These are phyloP conservation scores for Scaeva pyrastri DNA, from an alignment of 2,888 invertebrate genomes.

Conservation along the genomic window DNA sequence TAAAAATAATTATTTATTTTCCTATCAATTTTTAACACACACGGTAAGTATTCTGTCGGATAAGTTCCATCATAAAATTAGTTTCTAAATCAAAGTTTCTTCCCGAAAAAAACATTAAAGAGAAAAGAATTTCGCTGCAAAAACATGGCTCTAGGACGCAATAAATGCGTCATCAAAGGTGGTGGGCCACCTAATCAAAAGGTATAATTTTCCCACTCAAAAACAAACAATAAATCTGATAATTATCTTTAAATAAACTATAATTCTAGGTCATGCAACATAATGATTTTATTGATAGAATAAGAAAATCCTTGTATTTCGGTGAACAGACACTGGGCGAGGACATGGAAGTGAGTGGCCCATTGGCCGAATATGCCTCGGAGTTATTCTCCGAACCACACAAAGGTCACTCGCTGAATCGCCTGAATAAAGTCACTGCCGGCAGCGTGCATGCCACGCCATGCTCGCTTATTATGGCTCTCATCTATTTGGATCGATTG, in stretches of 20 bases:
- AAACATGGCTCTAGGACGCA: constrained; percentile 79
- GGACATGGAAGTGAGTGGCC: constrained; percentile 89
- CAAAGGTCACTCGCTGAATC: constrained; percentile 90
- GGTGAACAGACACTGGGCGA: constrained; percentile 92
- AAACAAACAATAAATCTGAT: background rate
- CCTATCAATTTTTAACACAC: constrained; percentile 6
- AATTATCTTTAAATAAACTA: background rate
- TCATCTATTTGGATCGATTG: constrained; percentile 96
- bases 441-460: constrained; percentile 93
- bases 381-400: constrained; percentile 92
- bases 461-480: constrained; percentile 95
- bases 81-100: constrained; percentile 14
- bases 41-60: constrained; percentile 5
- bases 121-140: constrained; percentile 24
- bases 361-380: constrained; percentile 90
- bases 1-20: constrained; percentile 43
- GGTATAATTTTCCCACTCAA: constrained; percentile 42
- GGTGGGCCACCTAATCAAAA: constrained; percentile 70
- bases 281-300: constrained; percentile 91
- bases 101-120: background rate
- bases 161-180: constrained; percentile 80
- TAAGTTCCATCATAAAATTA: background rate
- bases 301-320: constrained; percentile 95
- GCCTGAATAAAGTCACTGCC: constrained; percentile 90
- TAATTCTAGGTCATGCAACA: constrained; percentile 84